A percentile compares a stretch with the other conserved stretches of the same genome.
Conservation (phyloP, 2,888 invertebrate species). For the Cyaniris semiargus region DNA sequence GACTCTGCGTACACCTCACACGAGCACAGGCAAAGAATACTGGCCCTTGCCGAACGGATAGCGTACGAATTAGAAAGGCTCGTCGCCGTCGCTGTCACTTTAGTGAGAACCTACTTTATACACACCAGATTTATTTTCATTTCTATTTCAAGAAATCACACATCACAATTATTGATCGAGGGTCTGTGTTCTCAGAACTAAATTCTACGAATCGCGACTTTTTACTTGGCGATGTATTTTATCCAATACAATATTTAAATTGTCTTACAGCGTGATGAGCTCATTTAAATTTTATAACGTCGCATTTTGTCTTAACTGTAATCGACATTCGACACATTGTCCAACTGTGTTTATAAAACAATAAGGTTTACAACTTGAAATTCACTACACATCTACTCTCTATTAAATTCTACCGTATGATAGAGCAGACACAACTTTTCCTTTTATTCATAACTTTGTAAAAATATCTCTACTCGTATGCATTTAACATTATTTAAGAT, state of each 20-base stretch:
- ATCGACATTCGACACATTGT: too few species aligned
- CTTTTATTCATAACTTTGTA: neutral
- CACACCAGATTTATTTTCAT: slow-evolving; percentile 5
- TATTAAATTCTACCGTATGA: neutral
- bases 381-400: neutral
- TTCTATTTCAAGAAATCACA: neutral
- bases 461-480: neutral
- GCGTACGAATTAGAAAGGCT: slow-evolving; percentile 95
- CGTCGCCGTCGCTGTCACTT: slow-evolving; percentile 89
- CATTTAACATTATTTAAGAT: neutral
- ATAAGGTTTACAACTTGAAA: neutral
- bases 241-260: too few species aligned
- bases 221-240: too few species aligned
- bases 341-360: too few species aligned
- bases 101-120: slow-evolving; percentile 77
- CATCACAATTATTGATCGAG: neutral
- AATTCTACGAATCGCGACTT: too few species aligned
- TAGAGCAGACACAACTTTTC: neutral
- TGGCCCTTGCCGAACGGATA: slow-evolving; percentile 92
- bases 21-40: slow-evolving; percentile 97
- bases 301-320: too few species aligned
- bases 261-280: too few species aligned
- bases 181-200: too few species aligned
- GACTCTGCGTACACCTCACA: slow-evolving; percentile 99
- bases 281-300: too few species aligned